phyloP scores from a whole-genome alignment of 2,888 invertebrate species.

The Antheraea yamamai region DNA sequence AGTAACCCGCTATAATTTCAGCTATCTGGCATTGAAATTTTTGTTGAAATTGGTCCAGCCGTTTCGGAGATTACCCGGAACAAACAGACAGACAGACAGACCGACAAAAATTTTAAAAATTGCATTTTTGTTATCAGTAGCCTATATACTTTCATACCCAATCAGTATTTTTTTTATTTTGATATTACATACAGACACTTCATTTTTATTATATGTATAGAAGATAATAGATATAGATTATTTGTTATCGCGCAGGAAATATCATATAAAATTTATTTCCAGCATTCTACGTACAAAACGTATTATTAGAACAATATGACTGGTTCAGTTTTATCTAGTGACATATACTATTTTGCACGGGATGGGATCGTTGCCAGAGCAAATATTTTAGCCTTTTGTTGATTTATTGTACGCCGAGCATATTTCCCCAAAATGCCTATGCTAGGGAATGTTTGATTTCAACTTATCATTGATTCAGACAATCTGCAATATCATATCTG shows the following conservation, averaged over 20 bases:
- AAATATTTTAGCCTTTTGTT: conserved; percentile 26
- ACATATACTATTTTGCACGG: conserved; percentile 9
- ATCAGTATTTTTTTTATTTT: too few relatives aligned
- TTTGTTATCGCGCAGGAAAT: not conserved
- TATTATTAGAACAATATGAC: conserved; percentile 18
- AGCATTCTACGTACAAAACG: not conserved
- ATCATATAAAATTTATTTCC: not conserved
- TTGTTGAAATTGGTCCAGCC: too few relatives aligned
- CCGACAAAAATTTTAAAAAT: too few relatives aligned
- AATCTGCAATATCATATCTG: not conserved
- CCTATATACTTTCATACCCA: too few relatives aligned
- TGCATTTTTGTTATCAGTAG: too few relatives aligned
- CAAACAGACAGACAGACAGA: too few relatives aligned
- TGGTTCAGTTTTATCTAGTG: conserved; percentile 15
- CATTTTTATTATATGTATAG: too few relatives aligned
- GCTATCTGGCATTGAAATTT: too few relatives aligned
- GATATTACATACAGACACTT: too few relatives aligned
- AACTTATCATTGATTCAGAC: conserved; percentile 18
- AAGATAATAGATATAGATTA: not conserved
- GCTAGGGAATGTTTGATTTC: conserved; percentile 19
- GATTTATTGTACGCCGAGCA: conserved; percentile 22
- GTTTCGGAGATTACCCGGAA: too few relatives aligned
- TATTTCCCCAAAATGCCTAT: conserved; percentile 20
- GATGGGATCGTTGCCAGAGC: conserved; percentile 21
- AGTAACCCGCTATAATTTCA: too few relatives aligned